phyloP scores from a whole-genome alignment of 2,113 vertebrate genomes.

The Zosterops japonicus region DNA sequence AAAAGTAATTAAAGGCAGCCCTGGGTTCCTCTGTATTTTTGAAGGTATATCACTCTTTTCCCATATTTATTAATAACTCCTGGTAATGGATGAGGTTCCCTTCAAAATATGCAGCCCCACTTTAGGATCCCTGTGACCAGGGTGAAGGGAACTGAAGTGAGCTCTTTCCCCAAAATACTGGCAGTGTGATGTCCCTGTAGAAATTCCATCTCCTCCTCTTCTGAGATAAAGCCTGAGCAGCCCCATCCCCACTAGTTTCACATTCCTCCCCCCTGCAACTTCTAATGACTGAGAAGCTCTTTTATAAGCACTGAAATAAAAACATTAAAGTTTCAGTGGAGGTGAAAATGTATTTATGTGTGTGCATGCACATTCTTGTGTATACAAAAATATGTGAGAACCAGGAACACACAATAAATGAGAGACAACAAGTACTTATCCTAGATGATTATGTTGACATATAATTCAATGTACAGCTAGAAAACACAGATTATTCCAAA shows the following conservation, averaged over 20 bases:
- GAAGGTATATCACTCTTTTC: not conserved
- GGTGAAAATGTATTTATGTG: not conserved
- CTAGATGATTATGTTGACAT: constrained; percentile 19
- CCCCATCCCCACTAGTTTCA: not conserved
- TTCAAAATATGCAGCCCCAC: not conserved
- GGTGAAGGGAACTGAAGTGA: not conserved
- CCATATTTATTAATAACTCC: not conserved
- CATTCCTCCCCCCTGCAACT: not conserved
- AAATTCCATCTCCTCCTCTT: not conserved
- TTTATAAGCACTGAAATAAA: not conserved
- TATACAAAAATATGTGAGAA: not conserved
- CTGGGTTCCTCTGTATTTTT: not conserved
- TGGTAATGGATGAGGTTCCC: not conserved
- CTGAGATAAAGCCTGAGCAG: not conserved
- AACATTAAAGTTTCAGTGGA: not conserved
- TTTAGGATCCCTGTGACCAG: not conserved
- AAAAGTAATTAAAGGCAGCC: not conserved
- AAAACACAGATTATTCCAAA: constrained; percentile 54
- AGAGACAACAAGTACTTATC: not conserved
- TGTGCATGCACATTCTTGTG: not conserved
- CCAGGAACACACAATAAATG: not conserved
- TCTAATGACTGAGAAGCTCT: not conserved
- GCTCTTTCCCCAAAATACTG: not conserved
- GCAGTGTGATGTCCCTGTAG: not conserved
- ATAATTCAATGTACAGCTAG: constrained; percentile 4